phyloP scores from a whole-genome alignment of 1,140 invertebrate species.

The Triops longicaudatus region DNA sequence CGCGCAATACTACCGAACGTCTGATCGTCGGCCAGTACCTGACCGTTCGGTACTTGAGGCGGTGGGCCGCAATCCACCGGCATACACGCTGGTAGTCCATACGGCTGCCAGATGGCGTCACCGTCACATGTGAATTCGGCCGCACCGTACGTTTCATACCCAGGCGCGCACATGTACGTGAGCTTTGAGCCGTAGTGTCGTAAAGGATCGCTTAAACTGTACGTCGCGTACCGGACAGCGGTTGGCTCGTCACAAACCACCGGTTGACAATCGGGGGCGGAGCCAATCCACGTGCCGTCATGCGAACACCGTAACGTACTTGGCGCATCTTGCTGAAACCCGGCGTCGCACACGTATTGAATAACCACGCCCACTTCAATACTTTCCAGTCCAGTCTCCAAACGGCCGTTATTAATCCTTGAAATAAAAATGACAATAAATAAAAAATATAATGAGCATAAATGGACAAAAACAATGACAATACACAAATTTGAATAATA shows the following conservation, averaged over 20 bases:
- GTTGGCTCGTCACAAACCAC: conserved; percentile 38
- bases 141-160: conserved; percentile 32
- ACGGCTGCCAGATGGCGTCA: conserved; percentile 21
- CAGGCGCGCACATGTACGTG: conserved; percentile 32
- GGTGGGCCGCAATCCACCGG: conserved; percentile 33
- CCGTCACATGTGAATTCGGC: conserved; percentile 18
- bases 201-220: conserved; percentile 15
- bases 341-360: conserved; percentile 31
- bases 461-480: background rate
- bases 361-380: conserved; percentile 28
- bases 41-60: conserved; percentile 30
- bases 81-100: conserved; percentile 31
- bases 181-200: conserved; percentile 30
- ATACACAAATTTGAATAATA: background rate
- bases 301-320: conserved; percentile 23
- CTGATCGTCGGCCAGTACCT: conserved; percentile 29
- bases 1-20: conserved; percentile 29
- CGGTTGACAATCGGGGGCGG: conserved; percentile 33
- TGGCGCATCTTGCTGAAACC: conserved; percentile 28
- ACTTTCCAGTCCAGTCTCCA: background rate
- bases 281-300: conserved; percentile 29
- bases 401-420: conserved; percentile 23
- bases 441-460: too few relatives aligned
- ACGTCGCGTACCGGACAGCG: conserved; percentile 32
- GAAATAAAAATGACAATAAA: background rate